These are phyloP conservation scores for Lamproptera curius DNA, from an alignment of 2,888 invertebrate genomes.

Conservation along the genomic window DNA sequence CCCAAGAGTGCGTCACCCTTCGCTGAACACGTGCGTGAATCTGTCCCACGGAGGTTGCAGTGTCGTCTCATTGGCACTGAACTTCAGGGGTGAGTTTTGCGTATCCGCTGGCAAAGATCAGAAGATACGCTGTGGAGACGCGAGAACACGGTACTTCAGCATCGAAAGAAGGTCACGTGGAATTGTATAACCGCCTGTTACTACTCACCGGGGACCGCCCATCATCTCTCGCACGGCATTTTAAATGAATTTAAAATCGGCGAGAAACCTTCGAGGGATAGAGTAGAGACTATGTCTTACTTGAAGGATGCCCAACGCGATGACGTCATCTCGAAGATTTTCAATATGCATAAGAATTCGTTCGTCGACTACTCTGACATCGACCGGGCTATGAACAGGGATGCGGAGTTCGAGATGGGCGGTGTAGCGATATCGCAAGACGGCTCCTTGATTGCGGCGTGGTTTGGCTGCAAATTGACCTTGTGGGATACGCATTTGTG, in stretches of 20 bases:
- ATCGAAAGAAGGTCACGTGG: slow-evolving; percentile 43
- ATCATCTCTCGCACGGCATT: slow-evolving; percentile 49
- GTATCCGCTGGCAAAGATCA: slow-evolving; percentile 67
- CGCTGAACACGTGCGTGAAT: slow-evolving; percentile 61
- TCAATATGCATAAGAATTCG: slow-evolving; percentile 56
- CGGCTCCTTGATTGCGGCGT: slow-evolving; percentile 70
- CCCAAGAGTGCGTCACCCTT: slow-evolving; percentile 45
- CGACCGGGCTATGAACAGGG: slow-evolving; percentile 32
- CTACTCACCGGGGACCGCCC: slow-evolving; percentile 60
- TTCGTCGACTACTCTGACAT: slow-evolving; percentile 29
- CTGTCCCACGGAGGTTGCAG: slow-evolving; percentile 66
- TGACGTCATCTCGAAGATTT: slow-evolving; percentile 51
- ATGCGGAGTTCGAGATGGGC: slow-evolving; percentile 55
- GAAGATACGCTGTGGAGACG: slow-evolving; percentile 65
- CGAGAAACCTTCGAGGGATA: slow-evolving; percentile 25
- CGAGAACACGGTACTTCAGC: slow-evolving; percentile 36
- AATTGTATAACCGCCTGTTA: slow-evolving; percentile 64
- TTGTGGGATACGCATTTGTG: slow-evolving; percentile 68
- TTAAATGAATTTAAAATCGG: slow-evolving; percentile 54
- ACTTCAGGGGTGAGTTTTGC: slow-evolving; percentile 55
- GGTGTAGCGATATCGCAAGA: slow-evolving; percentile 68
- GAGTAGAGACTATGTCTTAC: slow-evolving; percentile 38
- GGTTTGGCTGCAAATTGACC: slow-evolving; percentile 69
- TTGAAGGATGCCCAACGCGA: slow-evolving; percentile 33
- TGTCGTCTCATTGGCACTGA: slow-evolving; percentile 55